Percentiles rank a stretch among this genome's conserved stretches.
Evolutionary conservation across 53 echinoderm and acorn worm species (phyloP).

Genomic region (Holothuria leucospilota): DNA sequence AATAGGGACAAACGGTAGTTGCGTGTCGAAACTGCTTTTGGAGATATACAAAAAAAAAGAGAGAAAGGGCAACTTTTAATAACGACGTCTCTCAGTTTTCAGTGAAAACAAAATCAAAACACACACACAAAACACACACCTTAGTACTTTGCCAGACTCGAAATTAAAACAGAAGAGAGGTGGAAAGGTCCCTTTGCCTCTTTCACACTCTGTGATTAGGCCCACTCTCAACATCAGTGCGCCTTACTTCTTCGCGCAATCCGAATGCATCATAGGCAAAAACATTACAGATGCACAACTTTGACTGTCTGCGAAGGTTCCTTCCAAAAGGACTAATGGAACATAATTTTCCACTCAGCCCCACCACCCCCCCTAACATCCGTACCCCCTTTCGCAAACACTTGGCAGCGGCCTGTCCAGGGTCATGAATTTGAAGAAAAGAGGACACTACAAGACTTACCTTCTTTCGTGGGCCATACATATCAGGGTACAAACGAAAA

Average conservation of each 20-base stretch:
- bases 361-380: too few species aligned
- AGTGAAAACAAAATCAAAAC: not conserved
- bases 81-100: slow-evolving; percentile 3
- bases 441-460: not conserved
- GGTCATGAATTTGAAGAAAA: slow-evolving; percentile 13
- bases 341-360: not conserved
- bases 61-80: not conserved
- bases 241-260: slow-evolving; percentile 26
- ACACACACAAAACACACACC: too few species aligned
- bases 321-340: not conserved
- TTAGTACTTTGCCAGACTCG: not conserved
- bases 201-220: not conserved
- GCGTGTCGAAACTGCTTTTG: slow-evolving; percentile 4
- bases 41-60: slow-evolving; percentile 1
- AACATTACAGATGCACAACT: slow-evolving; percentile 11
- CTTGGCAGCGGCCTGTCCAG: slow-evolving; percentile 17
- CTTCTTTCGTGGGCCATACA: slow-evolving; percentile 29
- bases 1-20: slow-evolving; percentile 19
- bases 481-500: slow-evolving; percentile 22
- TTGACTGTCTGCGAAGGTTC: slow-evolving; percentile 4
- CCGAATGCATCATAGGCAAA: not conserved
- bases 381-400: slow-evolving; percentile 23
- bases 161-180: slow-evolving; percentile 8
- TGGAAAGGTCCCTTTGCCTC: not conserved
- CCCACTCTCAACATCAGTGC: not conserved